Conservation (phyloP, 2,888 invertebrate genomes). For the Drosophila pseudotalamancana region DNA sequence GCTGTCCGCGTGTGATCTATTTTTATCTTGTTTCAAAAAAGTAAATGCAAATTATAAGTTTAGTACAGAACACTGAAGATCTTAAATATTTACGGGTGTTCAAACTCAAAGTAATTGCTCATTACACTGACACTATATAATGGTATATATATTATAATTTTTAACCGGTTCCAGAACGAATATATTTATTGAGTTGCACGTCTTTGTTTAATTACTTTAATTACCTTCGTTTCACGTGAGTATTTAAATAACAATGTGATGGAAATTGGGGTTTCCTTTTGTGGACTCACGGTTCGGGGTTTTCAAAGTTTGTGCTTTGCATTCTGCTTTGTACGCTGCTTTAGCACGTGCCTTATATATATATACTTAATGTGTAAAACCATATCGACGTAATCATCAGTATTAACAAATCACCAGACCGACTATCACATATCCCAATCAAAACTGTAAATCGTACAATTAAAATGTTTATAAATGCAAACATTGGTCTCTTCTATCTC, state of each 20-base stretch:
- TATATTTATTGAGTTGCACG: neutral
- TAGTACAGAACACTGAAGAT: constrained; percentile 13
- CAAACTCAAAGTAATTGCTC: neutral
- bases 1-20: constrained; percentile 39
- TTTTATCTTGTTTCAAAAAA: constrained; percentile 11
- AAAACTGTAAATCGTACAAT: constrained; percentile 6
- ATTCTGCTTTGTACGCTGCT: neutral
- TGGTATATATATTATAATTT: neutral
- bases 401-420: constrained; percentile 15
- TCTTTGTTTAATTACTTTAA: neutral
- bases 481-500: constrained; percentile 4
- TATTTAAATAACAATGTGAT: neutral
- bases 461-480: neutral
- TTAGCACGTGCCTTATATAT: constrained; percentile 19
- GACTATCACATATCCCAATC: constrained; percentile 21
- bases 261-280: neutral
- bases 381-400: constrained; percentile 33
- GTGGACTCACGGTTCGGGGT: neutral
- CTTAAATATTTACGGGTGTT: neutral
- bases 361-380: neutral
- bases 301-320: neutral
- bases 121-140: neutral
- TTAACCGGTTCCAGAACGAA: constrained; percentile 17
- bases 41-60: neutral
- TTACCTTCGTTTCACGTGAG: neutral